These are phyloP conservation scores for Salvator merianae DNA, from an alignment of 2,113 vertebrate species.

Conservation along the genomic window DNA sequence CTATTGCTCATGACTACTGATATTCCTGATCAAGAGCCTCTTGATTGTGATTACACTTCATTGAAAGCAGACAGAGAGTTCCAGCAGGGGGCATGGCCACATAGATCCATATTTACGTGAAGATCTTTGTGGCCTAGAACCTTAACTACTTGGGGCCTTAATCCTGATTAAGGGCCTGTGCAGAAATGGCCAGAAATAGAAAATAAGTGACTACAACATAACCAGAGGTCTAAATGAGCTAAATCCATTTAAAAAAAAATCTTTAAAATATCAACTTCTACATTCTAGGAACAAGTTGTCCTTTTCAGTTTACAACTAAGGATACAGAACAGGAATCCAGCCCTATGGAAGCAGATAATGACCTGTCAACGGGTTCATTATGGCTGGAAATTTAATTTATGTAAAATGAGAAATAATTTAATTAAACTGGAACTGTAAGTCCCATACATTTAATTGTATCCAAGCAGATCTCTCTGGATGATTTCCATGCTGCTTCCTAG, in stretches of 20 bases:
- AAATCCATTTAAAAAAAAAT: neutral
- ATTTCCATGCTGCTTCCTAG: slow-evolving; percentile 48
- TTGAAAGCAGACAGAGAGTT: no score
- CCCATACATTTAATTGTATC: slow-evolving; percentile 59
- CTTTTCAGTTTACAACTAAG: slow-evolving; percentile 42
- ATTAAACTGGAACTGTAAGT: slow-evolving; percentile 54
- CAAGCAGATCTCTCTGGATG: slow-evolving; percentile 22
- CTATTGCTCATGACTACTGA: no score
- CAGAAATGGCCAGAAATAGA: no score
- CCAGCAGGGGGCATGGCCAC: no score
- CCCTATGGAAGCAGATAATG: slow-evolving; percentile 37
- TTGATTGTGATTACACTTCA: no score
- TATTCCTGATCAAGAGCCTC: no score
- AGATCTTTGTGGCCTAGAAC: no score
- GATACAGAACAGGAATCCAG: slow-evolving; percentile 14
- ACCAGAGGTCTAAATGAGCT: slow-evolving; percentile 33
- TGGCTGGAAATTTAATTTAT: slow-evolving; percentile 53
- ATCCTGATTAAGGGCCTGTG: no score
- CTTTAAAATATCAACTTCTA: slow-evolving; percentile 8
- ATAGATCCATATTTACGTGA: no score
- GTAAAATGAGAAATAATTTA: slow-evolving; percentile 59
- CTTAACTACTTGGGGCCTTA: no score
- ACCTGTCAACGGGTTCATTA: slow-evolving; percentile 44
- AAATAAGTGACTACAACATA: neutral
- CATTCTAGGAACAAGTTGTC: slow-evolving; percentile 40